Percentiles rank a stretch among this genome's conserved stretches.
Conservation (phyloP, 2,797 vertebrate species). For the Odontamblyopus rebecca region DNA sequence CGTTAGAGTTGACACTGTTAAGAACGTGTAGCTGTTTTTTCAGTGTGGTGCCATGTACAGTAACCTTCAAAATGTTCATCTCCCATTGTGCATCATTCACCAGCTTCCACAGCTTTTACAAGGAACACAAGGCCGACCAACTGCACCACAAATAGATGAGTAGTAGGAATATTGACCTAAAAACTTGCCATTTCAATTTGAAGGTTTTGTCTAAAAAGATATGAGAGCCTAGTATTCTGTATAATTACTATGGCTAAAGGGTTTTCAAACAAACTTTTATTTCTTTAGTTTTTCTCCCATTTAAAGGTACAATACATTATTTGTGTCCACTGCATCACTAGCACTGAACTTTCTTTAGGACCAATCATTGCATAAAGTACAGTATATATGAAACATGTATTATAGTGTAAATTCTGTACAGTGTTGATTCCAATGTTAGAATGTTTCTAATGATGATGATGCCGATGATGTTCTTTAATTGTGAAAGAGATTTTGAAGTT, state of each 20-base stretch:
- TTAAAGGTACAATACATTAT: constrained; percentile 38
- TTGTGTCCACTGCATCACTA: constrained; percentile 53
- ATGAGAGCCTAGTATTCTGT: constrained; percentile 33
- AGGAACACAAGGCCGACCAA: constrained; percentile 33
- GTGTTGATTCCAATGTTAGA: constrained; percentile 81
- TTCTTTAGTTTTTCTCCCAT: constrained; percentile 28
- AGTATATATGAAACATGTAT: constrained; percentile 78
- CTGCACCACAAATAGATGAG: constrained; percentile 39
- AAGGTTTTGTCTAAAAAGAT: constrained; percentile 28
- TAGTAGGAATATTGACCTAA: constrained; percentile 22
- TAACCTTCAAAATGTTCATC: constrained; percentile 40
- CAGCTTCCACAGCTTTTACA: constrained; percentile 22
- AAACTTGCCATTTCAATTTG: constrained; percentile 37
- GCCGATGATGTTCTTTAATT: constrained; percentile 76
- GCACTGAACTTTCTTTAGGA: constrained; percentile 63
- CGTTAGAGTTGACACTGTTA: constrained; percentile 45
- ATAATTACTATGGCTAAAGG: constrained; percentile 17
- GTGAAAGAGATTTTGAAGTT: constrained; percentile 74
- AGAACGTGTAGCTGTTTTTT: constrained; percentile 48
- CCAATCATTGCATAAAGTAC: constrained; percentile 65
- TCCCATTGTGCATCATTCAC: constrained; percentile 23
- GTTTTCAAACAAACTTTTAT: constrained; percentile 20
- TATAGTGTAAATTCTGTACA: constrained; percentile 85
- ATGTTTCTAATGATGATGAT: constrained; percentile 81
- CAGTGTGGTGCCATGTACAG: constrained; percentile 64